Conservation (phyloP, 2,113 vertebrate genomes). For the Mystacornis crossleyi region DNA sequence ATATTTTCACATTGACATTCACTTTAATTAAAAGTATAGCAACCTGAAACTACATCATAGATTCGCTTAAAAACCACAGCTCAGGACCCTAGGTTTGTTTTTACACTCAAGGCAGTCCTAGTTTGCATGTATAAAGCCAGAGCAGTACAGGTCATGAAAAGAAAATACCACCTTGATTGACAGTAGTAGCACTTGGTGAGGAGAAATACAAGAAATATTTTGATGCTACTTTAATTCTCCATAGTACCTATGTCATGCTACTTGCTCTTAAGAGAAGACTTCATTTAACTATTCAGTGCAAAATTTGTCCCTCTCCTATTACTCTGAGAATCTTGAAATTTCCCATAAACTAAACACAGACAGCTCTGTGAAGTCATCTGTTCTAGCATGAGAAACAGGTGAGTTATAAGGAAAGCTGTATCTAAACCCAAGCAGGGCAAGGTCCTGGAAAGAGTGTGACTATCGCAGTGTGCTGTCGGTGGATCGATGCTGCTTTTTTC, state of each 20-base stretch:
- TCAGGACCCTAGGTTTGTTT: neutral
- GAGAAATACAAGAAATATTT: neutral
- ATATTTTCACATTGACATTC: neutral
- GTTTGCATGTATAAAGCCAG: neutral
- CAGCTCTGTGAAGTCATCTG: neutral
- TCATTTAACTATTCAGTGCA: neutral
- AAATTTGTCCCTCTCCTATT: neutral
- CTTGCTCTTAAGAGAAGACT: neutral
- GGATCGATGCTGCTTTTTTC: too few species aligned
- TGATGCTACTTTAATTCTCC: neutral
- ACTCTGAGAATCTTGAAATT: neutral
- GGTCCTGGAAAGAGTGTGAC: neutral
- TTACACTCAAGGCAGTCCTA: neutral
- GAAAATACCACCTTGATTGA: neutral
- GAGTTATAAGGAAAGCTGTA: neutral
- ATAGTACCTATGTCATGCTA: neutral
- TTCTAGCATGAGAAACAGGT: neutral
- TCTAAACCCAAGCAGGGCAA: neutral
- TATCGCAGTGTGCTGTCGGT: too few species aligned
- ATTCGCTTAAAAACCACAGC: neutral
- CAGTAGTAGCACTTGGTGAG: neutral
- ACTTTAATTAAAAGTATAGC: neutral
- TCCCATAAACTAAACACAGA: neutral
- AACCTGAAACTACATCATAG: neutral
- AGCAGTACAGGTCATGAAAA: neutral